Conservation (phyloP, 2,888 invertebrate species). For the Philopedon plagiatum region DNA sequence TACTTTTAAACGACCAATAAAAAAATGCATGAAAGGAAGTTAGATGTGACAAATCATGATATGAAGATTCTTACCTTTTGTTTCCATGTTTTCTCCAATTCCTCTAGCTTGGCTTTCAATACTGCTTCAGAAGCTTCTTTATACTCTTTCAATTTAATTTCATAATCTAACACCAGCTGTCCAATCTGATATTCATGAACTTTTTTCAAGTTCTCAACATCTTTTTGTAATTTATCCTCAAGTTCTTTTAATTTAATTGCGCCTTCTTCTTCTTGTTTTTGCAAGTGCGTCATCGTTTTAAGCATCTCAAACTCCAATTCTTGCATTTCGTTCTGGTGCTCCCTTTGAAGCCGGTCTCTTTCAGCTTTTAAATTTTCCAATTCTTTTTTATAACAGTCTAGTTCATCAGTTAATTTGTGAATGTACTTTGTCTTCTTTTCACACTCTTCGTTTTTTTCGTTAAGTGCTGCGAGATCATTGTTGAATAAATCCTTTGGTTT, state of each 20-base stretch:
- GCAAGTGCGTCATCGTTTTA: constrained; percentile 61
- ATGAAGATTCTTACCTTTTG: constrained; percentile 62
- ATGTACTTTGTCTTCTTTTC: constrained; percentile 71
- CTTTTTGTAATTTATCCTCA: constrained; percentile 51
- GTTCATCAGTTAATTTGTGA: constrained; percentile 69
- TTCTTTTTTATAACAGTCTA: constrained; percentile 70
- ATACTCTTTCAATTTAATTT: constrained; percentile 65
- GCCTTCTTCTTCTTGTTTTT: constrained; percentile 58
- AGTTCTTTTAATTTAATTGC: constrained; percentile 56
- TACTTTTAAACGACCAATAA: no score
- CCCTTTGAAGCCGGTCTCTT: constrained; percentile 57
- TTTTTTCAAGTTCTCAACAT: constrained; percentile 59
- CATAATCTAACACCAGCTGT: constrained; percentile 58
- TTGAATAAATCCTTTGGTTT: constrained; percentile 50
- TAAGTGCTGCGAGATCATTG: constrained; percentile 65
- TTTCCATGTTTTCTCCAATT: constrained; percentile 68
- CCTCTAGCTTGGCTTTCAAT: constrained; percentile 68
- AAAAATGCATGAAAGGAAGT: no score
- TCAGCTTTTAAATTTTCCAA: constrained; percentile 66
- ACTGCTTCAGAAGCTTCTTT: constrained; percentile 65
- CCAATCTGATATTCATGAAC: constrained; percentile 63
- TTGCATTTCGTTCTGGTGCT: constrained; percentile 61
- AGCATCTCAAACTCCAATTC: constrained; percentile 63
- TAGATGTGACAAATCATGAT: no score
- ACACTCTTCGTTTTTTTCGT: constrained; percentile 72